A percentile compares a stretch with the other conserved stretches of the same genome.
These are phyloP conservation scores for Dicranocentrus wangi DNA, from an alignment of 2,888 invertebrate species.

Conservation along the genomic window DNA sequence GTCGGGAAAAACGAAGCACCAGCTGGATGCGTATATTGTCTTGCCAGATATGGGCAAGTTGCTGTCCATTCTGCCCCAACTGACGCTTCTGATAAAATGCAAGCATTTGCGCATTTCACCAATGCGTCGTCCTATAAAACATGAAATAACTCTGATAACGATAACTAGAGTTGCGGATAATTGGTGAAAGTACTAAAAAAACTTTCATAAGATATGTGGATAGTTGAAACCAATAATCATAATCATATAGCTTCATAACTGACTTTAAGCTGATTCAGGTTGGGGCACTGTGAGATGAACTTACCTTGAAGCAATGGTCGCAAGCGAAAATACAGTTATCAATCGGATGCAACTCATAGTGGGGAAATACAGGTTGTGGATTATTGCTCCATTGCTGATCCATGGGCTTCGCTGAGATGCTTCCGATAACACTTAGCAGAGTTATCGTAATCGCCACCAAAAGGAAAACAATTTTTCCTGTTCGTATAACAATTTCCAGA, in stretches of 20 bases:
- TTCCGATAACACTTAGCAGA: slow-evolving; percentile 29
- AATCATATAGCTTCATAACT: too few species aligned
- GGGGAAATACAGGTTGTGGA: slow-evolving; percentile 17
- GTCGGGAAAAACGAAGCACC: not conserved
- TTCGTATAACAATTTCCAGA: too few species aligned
- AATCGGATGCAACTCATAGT: slow-evolving; percentile 71
- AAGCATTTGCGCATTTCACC: slow-evolving; percentile 73
- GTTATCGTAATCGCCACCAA: slow-evolving; percentile 21
- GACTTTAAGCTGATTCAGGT: too few species aligned
- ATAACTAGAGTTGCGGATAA: too few species aligned
- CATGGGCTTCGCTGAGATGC: slow-evolving; percentile 32
- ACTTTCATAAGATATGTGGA: too few species aligned
- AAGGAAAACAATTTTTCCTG: slow-evolving; percentile 38
- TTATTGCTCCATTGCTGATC: slow-evolving; percentile 20
- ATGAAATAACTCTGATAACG: too few species aligned
- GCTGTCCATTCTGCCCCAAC: slow-evolving; percentile 71
- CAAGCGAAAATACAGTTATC: slow-evolving; percentile 73
- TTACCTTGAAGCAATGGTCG: slow-evolving; percentile 73
- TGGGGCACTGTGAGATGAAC: slow-evolving; percentile 13
- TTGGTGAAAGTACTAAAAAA: too few species aligned
- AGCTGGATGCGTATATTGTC: slow-evolving; percentile 24
- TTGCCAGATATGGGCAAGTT: slow-evolving; percentile 68
- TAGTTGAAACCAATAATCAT: too few species aligned
- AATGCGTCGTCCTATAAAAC: slow-evolving; percentile 72
- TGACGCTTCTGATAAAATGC: slow-evolving; percentile 70